phyloP scores from a whole-genome alignment of 2,113 vertebrate species.

The Prionailurus bengalensis region DNA sequence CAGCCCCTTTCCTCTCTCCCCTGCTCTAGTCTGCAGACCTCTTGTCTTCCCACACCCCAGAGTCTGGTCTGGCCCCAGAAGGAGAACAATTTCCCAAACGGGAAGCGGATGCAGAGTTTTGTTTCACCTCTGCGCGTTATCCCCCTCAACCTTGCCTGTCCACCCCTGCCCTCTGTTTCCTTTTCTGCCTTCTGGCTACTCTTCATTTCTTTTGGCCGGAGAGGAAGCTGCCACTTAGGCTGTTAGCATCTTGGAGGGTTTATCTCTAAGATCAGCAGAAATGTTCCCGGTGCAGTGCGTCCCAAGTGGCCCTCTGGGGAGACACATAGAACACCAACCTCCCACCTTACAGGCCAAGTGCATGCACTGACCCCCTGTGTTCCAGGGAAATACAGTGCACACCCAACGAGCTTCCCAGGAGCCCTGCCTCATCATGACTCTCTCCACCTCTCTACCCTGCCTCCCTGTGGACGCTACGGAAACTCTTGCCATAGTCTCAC shows the following conservation, averaged over 20 bases:
- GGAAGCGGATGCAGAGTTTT: background rate
- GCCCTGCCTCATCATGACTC: background rate
- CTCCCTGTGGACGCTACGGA: background rate
- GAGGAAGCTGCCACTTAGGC: constrained; percentile 30
- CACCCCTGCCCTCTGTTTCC: background rate
- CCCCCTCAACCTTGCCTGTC: background rate
- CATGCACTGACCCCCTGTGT: background rate
- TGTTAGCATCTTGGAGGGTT: constrained; percentile 20
- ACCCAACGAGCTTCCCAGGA: background rate
- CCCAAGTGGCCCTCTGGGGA: background rate
- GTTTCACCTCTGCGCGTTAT: background rate
- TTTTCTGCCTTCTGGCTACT: constrained; percentile 20
- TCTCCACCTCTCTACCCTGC: background rate
- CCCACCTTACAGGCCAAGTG: background rate
- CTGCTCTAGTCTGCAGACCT: too few relatives aligned
- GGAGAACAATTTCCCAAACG: background rate
- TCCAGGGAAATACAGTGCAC: background rate
- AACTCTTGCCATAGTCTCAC: background rate
- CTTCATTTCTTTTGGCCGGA: constrained; percentile 47
- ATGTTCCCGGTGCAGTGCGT: accelerated
- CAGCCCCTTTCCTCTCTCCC: background rate
- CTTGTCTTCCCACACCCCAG: background rate
- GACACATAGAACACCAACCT: background rate
- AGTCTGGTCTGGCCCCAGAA: background rate
- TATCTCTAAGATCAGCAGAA: background rate